Evolutionary conservation across 2,797 vertebrate species (phyloP), one percentile per base, ranked within the genome.

Genomic region (Falco naumanni): DNA sequence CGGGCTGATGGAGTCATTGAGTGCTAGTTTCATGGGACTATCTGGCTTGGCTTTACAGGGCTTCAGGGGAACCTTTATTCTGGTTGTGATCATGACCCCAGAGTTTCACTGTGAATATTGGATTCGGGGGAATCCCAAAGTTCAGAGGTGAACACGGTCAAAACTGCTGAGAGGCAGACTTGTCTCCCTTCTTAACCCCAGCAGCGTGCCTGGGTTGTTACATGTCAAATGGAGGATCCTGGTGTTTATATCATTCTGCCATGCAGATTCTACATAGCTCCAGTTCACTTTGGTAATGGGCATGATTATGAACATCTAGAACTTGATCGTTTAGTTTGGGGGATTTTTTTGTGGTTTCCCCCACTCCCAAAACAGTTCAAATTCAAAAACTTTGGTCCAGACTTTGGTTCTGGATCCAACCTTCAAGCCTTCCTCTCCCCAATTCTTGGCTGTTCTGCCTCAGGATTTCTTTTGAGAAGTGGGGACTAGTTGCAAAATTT

Each of bases 91-190:
- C 54, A 26, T 31, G 81, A 88, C 65, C 65, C 80, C 47, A 61
- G 76, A 83, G 74, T 87, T 96, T 84, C 86, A 87, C 84, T 93
- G 13, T 90, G 88, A 93, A 84, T 95, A 25, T 81, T 93, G 90
- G 85, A 71, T 96, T 95, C 81, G 7, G 88, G 93, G 89, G 87
- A 96, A 92, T 91, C 93, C 88, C 78, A 76, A 88, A 92, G 89
- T 91, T 96, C 91, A 88, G 87, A 91, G 95, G 59, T 95, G 85
- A 95, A 93, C 39, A 10, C 56, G 89, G 79, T 93, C 66, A 76
- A 76, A 92, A 59, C 59, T 13, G 19, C 63, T 60, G 65, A 93
- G 86, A 75, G 78, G 72, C 84, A 90, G 59, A 70, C 50, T 76
- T 75, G 59, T 86, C 60, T 97, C 68, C 63, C 56, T 63, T 4